Conservation (phyloP, 1,140 invertebrate genomes). For the Holotrichia oblita region DNA sequence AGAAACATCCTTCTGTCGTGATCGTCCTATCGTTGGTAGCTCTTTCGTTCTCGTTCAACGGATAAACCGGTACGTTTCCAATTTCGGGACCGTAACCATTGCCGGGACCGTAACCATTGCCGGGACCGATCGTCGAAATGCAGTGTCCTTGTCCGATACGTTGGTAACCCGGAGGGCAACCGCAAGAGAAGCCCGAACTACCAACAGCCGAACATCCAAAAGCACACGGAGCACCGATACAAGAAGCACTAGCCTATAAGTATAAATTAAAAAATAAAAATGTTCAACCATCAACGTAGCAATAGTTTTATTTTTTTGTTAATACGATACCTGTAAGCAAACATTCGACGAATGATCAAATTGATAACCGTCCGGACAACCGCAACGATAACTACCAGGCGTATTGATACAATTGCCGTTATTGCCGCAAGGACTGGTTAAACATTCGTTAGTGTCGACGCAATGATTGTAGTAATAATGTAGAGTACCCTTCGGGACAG, state of each 20-base stretch:
- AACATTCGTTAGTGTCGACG: constrained; percentile 78
- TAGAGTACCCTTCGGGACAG: constrained; percentile 76
- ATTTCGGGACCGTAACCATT: constrained; percentile 68
- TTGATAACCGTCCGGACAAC: constrained; percentile 80
- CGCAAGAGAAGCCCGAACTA: constrained; percentile 74
- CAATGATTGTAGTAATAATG: constrained; percentile 80
- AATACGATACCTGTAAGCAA: constrained; percentile 77
- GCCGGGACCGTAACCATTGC: too few species aligned
- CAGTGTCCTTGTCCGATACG: constrained; percentile 75
- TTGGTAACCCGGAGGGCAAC: constrained; percentile 84
- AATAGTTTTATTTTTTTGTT: too few species aligned
- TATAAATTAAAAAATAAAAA: too few species aligned
- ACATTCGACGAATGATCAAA: constrained; percentile 73
- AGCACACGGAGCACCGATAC: constrained; percentile 75
- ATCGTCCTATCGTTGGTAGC: constrained; percentile 74
- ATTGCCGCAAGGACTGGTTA: constrained; percentile 68
- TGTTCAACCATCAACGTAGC: too few species aligned
- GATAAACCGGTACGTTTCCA: constrained; percentile 74
- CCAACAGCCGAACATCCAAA: constrained; percentile 79
- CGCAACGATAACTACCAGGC: constrained; percentile 81
- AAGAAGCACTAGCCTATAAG: constrained; percentile 72
- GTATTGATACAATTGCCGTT: constrained; percentile 71
- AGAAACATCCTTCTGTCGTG: constrained; percentile 89
- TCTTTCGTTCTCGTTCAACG: constrained; percentile 63
- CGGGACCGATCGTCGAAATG: constrained; percentile 77